Evolutionary conservation across 2,113 vertebrate species (phyloP), one percentile per base, ranked within the genome.

Genomic region (Paracanthobrama guichenoti): DNA sequence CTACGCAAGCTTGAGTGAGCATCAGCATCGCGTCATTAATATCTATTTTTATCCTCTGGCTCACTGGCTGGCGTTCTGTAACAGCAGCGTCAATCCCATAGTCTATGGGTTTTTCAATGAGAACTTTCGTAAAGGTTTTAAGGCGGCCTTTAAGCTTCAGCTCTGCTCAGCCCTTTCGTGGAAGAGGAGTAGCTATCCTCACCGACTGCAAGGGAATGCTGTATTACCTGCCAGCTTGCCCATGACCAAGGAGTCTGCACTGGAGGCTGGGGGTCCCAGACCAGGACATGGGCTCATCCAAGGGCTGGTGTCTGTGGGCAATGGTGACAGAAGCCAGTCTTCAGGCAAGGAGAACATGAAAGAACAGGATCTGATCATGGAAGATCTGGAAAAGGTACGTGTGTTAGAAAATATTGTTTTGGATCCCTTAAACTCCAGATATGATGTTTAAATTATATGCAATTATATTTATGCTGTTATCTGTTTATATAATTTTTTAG

Each of bases 21-120:
- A 55, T 8, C 94, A 96, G 79, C 53, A 96, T 42, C 91, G 91
- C 1, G 31, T 97, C 87, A 95, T 98, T 78, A 97, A 97, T 81
- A 95, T 96, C 79, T 99, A 97, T 0, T 80, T 96, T 53, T 98
- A 97, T 6, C 97, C 97, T 2, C 92, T 97, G 0, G 97, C 97
- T 0, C 97, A 97, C 88, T 98, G 97, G 97, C 84, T 98, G 85
- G 96, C 96, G 26, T 98, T 99, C 87, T 97, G 92, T 89, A 98
- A 98, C 88, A 98, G 96, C 93, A 98, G 97, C 0, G 0, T 97
- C 88, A 97, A 98, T 91, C 96, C 97, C 39, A 95, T 98, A 85
- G 94, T 99, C 88, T 97, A 98, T 0, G 97, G 97, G 0, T 97
- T 97, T 92, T 97, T 97, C 86, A 98, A 97, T 0, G 91, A 96